Conservation (phyloP, 1,140 invertebrate species). For the Steinernema feltiae region DNA sequence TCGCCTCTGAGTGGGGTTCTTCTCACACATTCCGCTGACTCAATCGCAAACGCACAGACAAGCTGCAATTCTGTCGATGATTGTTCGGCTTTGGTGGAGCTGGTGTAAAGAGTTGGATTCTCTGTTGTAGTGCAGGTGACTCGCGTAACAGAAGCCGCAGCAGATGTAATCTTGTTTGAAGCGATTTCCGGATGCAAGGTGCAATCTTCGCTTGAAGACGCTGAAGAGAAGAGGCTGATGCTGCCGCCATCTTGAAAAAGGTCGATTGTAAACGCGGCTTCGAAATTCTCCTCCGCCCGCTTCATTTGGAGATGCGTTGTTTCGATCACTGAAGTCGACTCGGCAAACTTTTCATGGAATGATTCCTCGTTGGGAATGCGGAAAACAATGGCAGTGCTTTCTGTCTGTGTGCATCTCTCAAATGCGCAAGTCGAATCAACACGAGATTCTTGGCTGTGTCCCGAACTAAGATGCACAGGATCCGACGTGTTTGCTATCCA, state of each 20-base stretch:
- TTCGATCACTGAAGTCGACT: neutral
- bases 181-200: neutral
- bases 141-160: neutral
- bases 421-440: neutral
- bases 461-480: neutral
- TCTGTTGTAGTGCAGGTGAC: slow-evolving; percentile 24
- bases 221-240: neutral
- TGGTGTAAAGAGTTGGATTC: slow-evolving; percentile 17
- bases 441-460: neutral
- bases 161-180: neutral
- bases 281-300: neutral
- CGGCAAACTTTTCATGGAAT: neutral
- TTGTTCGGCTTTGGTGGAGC: slow-evolving; percentile 34
- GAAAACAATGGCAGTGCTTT: neutral
- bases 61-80: neutral
- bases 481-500: neutral
- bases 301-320: slow-evolving; percentile 1
- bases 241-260: slow-evolving; percentile 28
- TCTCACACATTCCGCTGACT: neutral
- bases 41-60: neutral
- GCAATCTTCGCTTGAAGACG: neutral
- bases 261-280: slow-evolving; percentile 14
- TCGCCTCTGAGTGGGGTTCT: neutral
- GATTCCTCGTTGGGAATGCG: neutral
- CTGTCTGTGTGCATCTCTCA: neutral